Base-by-base conservation (phyloP, 2,888 invertebrate species). In the Habrosyne pyritoides region DNA sequence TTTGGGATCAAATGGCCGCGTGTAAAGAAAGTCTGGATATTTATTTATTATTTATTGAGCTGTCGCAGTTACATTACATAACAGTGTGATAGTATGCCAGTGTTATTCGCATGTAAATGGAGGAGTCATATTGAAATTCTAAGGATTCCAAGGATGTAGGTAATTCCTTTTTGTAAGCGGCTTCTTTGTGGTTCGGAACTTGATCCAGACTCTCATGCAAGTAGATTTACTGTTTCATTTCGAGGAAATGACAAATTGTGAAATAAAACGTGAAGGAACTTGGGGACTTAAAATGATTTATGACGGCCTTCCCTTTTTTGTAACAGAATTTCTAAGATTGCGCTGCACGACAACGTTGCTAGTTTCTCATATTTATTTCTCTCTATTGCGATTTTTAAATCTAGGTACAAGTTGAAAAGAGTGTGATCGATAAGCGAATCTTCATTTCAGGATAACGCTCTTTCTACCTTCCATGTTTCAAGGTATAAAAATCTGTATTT, bases 61-160 rank as follows among this genome's bases (percentile, higher is more conserved):
- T 47, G 12, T 0, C 21, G 1, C 56, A 52, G 21, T 48, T 47
- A 53, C 47, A 26, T 62, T 64, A 67, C 67, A 24, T 12, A 28
- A 60, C 75, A 72, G 83, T 83, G 74, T 76, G 55, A 67, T 22
- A 2, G 48, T 6, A 36, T 6, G 55, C 60, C 67, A 24, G 57
- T 57, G 70, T 75, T 85, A 83, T 86, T 83, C 85, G 75, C 77
- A 86, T 85, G 87, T 86, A 86, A 86, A 87, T 86, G 75, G 79
- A 80, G 75, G 75, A 84, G 84, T 86, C 84, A 86, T 86, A 87
- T 86, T 88, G 86, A 86, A 87, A 87, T 86, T 85, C 83, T 83
- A 79, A 81, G 83, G 85, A 86, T 85, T 81, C 87, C 81, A 62
- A 67, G 77, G 80, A 84, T 78, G 79, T 79, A 77, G 81, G 81